Evolutionary conservation across 2,888 invertebrate genomes (phyloP).

Genomic region (Pammene aurita): DNA sequence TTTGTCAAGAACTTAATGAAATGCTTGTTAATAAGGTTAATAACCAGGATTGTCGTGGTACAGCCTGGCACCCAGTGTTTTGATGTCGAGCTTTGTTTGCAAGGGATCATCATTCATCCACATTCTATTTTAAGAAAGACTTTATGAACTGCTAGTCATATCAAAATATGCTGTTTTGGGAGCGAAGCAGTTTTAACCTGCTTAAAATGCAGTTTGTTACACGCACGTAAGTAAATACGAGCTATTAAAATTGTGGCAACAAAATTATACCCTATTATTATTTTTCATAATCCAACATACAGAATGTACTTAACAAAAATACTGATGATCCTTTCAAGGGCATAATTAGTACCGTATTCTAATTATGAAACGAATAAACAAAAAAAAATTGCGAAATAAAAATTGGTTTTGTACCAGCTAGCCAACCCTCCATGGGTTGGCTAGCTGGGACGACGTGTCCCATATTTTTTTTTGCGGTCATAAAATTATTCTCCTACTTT

Average conservation of each 20-base stretch:
- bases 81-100: constrained; percentile 13
- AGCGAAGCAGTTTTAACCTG: neutral
- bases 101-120: constrained; percentile 20
- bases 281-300: no score
- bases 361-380: no score
- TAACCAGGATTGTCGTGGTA: constrained; percentile 2
- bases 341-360: no score
- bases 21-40: neutral
- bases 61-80: constrained; percentile 29
- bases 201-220: neutral
- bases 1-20: constrained; percentile 10
- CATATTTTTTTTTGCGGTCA: no score
- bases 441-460: no score
- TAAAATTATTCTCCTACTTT: no score
- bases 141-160: neutral
- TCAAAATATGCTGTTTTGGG: neutral
- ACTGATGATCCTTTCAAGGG: no score
- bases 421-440: no score
- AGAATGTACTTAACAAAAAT: no score
- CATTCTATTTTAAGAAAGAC: neutral
- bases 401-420: no score
- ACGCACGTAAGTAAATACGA: neutral
- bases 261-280: neutral
- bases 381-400: no score
- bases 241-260: neutral